These are phyloP conservation scores for Agrotis ipsilon DNA, from an alignment of 2,888 invertebrate genomes.

Conservation along the genomic window DNA sequence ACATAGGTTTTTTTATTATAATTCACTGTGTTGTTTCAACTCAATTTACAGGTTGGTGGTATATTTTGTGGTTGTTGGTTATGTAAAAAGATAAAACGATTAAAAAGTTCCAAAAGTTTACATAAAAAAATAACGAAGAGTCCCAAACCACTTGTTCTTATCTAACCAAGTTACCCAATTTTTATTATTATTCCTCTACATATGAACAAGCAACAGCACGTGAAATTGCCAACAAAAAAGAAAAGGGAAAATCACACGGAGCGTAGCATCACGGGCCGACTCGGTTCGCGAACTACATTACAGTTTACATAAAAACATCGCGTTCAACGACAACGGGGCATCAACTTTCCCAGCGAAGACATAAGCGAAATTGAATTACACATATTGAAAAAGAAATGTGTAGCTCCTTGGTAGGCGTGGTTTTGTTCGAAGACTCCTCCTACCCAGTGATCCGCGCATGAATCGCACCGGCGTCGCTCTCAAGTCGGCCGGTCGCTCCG, in stretches of 20 bases:
- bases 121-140: conserved; percentile 20
- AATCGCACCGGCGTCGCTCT: conserved; percentile 80
- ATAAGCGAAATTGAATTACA: conserved; percentile 92
- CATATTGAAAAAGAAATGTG: conserved; percentile 92
- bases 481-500: conserved; percentile 75
- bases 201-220: conserved; percentile 86
- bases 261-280: conserved; percentile 85
- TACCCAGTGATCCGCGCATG: conserved; percentile 87
- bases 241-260: conserved; percentile 83
- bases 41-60: neutral
- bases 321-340: conserved; percentile 91
- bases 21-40: no score
- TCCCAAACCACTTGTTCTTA: conserved; percentile 49
- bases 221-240: conserved; percentile 86
- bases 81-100: neutral
- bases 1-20: neutral
- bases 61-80: neutral
- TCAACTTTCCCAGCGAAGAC: conserved; percentile 91
- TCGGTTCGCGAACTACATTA: conserved; percentile 90
- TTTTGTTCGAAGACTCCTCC: conserved; percentile 87
- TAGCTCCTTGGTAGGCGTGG: conserved; percentile 91
- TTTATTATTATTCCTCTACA: conserved; percentile 75
- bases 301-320: conserved; percentile 91
- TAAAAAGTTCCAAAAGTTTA: conserved; percentile 14
- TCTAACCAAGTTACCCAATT: conserved; percentile 68